These are phyloP conservation scores for Urechis unicinctus DNA, from an alignment of 2,888 invertebrate species.

Conservation along the genomic window DNA sequence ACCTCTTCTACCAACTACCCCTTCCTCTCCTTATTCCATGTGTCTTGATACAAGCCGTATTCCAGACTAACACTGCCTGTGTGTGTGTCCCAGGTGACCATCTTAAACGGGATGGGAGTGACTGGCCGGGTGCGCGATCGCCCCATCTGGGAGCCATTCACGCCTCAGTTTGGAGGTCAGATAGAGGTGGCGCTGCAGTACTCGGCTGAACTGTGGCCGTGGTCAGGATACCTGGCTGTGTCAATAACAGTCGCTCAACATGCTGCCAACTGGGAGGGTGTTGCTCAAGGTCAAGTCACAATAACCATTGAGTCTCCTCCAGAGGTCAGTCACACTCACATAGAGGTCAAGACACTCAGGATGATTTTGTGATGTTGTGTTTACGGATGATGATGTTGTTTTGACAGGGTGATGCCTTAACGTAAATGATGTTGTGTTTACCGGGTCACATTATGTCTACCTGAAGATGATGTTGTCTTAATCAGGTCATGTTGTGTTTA, in stretches of 20 bases:
- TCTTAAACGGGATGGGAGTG: constrained; percentile 87
- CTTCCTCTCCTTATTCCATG: too few species aligned
- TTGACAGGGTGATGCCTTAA: constrained; percentile 29
- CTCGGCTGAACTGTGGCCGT: constrained; percentile 85
- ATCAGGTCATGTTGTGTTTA: too few species aligned
- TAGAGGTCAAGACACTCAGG: neutral
- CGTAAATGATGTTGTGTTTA: too few species aligned
- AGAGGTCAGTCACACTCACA: constrained; percentile 35
- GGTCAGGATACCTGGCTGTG: constrained; percentile 92
- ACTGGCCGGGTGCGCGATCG: constrained; percentile 69
- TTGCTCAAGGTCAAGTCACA: constrained; percentile 63
- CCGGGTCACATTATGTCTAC: too few species aligned
- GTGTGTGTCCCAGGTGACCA: constrained; percentile 59
- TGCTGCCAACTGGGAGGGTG: constrained; percentile 67
- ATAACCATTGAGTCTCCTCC: constrained; percentile 76
- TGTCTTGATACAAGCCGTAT: neutral
- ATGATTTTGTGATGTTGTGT: too few species aligned
- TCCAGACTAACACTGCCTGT: too few species aligned
- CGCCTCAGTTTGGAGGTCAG: constrained; percentile 70
- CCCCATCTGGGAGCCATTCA: constrained; percentile 94
- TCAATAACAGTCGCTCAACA: constrained; percentile 63
- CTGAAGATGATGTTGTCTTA: too few species aligned
- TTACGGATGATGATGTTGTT: constrained; percentile 1
- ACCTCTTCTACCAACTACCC: too few species aligned
- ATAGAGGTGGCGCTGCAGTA: constrained; percentile 70